Evolutionary conservation across 2,797 vertebrate species (phyloP), one percentile per base, ranked within the genome.

Genomic region (Pygocentrus nattereri): DNA sequence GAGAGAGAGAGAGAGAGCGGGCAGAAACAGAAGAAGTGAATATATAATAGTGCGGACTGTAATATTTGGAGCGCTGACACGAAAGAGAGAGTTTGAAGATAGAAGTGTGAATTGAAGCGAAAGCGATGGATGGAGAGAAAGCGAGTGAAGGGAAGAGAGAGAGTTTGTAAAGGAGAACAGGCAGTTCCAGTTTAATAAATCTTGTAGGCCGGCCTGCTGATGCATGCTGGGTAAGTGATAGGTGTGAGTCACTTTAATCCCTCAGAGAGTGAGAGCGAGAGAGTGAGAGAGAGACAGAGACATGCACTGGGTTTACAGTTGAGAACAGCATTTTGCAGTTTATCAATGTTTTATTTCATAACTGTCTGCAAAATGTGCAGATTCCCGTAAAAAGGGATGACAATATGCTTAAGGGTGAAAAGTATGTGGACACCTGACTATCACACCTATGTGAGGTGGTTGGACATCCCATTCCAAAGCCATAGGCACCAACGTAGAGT

Each of bases 101-200:
- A 8, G 44, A 41, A 18, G 23, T 49, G 67, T 69, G 44, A 18
- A 50, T 50, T 25, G 41, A 25, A 47, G 67, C 0, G 25, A 31
- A 23, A 52, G 70, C 44, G 44, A 74, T 21, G 2, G 52, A 74
- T 5, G 52, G 79, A 62, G 34, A 79, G 34, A 69, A 47, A 72
- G 59, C 15, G 58, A 74, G 11, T 5, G 44, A 25, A 21, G 34
- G 34, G 50, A 23, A 47, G 19, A 72, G 64, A n/a, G 75, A 69
- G 54, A 27, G 11, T n/a, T 56, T n/a, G 70, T 34, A 58, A 30
- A 54, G 31, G 34, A n/a, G 27, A 64, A 58, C 30, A 68, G 56
- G 67, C 82, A 81, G 52, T 74, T 76, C 73, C 70, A 71, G 67
- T 84, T 83, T 73, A 84, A 62, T 81, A 85, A 68, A 80, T 84